A percentile compares a stretch with the other conserved stretches of the same genome.
These are phyloP conservation scores for Cottoperca gobio DNA, from an alignment of 2,797 vertebrate genomes.

Conservation along the genomic window DNA sequence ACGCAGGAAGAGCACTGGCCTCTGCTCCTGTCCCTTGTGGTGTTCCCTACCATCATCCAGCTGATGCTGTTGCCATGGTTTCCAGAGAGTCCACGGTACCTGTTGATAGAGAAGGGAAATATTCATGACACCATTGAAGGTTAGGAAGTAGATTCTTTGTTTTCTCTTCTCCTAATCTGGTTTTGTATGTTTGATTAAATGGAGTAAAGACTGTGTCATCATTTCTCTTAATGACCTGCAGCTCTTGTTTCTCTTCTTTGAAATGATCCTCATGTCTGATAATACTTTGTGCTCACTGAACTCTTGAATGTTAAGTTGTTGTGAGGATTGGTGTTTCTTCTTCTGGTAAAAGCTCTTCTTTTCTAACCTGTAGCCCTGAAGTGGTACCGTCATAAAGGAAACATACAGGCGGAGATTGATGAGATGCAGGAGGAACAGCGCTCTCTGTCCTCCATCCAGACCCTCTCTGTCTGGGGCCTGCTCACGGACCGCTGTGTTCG, in stretches of 20 bases:
- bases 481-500: slow-evolving; percentile 83
- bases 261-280: neutral
- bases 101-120: slow-evolving; percentile 90
- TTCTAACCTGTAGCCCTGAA: slow-evolving; percentile 82
- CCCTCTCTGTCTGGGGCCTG: slow-evolving; percentile 83
- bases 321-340: neutral
- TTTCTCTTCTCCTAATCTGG: neutral
- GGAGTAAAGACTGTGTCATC: neutral
- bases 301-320: neutral
- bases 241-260: neutral
- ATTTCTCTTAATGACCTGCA: neutral
- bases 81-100: slow-evolving; percentile 93
- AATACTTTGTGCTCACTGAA: neutral
- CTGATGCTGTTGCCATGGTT: slow-evolving; percentile 91
- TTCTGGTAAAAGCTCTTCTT: neutral
- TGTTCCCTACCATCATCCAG: slow-evolving; percentile 87
- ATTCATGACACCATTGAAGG: slow-evolving; percentile 86
- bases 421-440: slow-evolving; percentile 92
- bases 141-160: slow-evolving; percentile 56
- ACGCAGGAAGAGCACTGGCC: slow-evolving; percentile 92
- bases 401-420: slow-evolving; percentile 87
- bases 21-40: slow-evolving; percentile 87
- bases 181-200: neutral
- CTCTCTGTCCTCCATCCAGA: slow-evolving; percentile 84
- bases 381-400: slow-evolving; percentile 80